phyloP scores from a whole-genome alignment of 1,140 invertebrate genomes.

The Lerema accius region DNA sequence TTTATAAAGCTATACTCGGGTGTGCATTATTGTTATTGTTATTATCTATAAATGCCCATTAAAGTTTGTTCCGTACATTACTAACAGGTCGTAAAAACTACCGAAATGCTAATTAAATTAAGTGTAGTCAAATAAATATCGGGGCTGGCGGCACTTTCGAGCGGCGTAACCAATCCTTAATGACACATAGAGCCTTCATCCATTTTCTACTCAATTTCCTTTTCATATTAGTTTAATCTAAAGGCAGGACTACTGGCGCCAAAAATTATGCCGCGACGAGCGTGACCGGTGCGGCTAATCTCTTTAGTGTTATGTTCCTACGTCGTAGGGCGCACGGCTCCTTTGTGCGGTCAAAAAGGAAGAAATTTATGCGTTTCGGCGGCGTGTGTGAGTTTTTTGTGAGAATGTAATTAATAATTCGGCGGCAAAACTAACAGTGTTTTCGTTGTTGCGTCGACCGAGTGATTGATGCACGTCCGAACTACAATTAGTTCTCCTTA shows the following conservation, averaged over 20 bases:
- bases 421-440: constrained; percentile 84
- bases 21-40: constrained; percentile 73
- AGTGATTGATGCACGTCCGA: constrained; percentile 70
- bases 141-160: constrained; percentile 57
- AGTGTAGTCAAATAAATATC: constrained; percentile 78
- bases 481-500: constrained; percentile 57
- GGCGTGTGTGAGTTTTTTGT: constrained; percentile 79
- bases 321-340: constrained; percentile 63
- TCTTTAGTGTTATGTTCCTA: constrained; percentile 72
- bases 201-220: constrained; percentile 82
- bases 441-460: constrained; percentile 68
- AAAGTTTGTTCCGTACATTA: constrained; percentile 71
- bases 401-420: constrained; percentile 83
- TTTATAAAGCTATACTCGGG: constrained; percentile 60
- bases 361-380: constrained; percentile 82
- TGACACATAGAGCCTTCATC: constrained; percentile 76
- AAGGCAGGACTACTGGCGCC: constrained; percentile 81
- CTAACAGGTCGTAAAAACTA: constrained; percentile 73
- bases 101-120: constrained; percentile 79
- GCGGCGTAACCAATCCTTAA: constrained; percentile 76
- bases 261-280: constrained; percentile 80
- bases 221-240: constrained; percentile 83
- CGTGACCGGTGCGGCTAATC: constrained; percentile 77
- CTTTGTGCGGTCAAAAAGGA: constrained; percentile 81
- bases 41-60: constrained; percentile 71